A percentile compares a stretch with the other conserved stretches of the same genome.
Evolutionary conservation across 2,888 invertebrate species (phyloP).

Genomic region (Sthenelais limicola): DNA sequence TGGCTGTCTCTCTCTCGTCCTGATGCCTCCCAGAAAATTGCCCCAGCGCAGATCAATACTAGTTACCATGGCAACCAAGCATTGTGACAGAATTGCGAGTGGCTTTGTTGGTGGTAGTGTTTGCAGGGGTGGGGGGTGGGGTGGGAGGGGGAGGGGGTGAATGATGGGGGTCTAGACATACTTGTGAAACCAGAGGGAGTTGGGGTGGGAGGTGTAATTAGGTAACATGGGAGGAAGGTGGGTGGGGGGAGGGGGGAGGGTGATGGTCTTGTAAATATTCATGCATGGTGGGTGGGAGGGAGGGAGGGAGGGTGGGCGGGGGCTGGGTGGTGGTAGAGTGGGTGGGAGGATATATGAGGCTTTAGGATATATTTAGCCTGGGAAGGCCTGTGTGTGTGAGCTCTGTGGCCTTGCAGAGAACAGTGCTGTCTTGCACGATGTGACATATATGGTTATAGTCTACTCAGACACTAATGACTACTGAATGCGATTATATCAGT

Average conservation of each 20-base stretch:
- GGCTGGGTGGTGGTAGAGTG: not conserved
- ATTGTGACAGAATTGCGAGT: slow-evolving; percentile 15
- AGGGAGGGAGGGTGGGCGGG: not conserved
- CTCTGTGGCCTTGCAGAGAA: no score
- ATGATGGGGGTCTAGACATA: not conserved
- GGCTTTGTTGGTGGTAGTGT: no score
- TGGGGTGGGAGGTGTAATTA: not conserved
- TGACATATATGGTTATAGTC: no score
- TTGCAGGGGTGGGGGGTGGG: not conserved
- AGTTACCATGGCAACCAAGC: slow-evolving; percentile 34
- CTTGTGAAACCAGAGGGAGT: no score
- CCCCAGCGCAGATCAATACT: slow-evolving; percentile 33
- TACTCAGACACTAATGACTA: no score
- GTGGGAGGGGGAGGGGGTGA: not conserved
- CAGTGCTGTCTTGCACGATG: no score
- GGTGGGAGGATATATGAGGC: not conserved
- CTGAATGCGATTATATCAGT: no score
- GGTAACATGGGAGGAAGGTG: not conserved
- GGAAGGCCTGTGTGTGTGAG: no score
- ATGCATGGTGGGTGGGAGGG: not conserved
- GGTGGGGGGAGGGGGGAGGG: not conserved
- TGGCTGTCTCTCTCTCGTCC: no score
- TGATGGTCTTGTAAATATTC: no score
- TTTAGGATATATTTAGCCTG: no score
- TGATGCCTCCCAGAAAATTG: not conserved